phyloP scores from a whole-genome alignment of 2,113 vertebrate species.

The Sciurus niger region DNA sequence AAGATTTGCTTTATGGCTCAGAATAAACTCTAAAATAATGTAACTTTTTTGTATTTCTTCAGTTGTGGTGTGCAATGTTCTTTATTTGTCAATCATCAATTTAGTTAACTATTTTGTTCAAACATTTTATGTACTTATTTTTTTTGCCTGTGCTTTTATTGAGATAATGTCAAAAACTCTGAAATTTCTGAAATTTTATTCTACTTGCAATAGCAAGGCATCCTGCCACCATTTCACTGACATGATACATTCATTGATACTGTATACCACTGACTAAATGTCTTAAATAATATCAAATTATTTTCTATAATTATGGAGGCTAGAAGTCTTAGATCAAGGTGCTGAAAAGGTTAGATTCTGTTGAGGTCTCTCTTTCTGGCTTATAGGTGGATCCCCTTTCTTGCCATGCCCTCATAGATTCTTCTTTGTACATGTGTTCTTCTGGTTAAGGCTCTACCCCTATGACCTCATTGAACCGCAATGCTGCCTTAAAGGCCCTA shows the following conservation, averaged over 20 bases:
- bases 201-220: background rate
- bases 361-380: background rate
- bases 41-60: background rate
- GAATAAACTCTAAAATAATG: background rate
- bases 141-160: background rate
- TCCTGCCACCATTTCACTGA: background rate
- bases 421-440: background rate
- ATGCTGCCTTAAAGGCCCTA: background rate
- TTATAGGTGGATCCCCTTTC: background rate
- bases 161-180: background rate
- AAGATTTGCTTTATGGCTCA: background rate
- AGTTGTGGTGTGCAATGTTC: background rate
- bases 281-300: background rate
- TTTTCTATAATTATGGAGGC: background rate
- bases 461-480: background rate
- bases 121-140: background rate
- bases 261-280: background rate
- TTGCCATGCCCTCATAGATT: background rate
- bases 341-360: background rate
- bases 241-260: background rate
- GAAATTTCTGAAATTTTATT: background rate
- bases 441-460: background rate
- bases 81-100: background rate
- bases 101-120: slow-evolving; percentile 37
- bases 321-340: background rate